Evolutionary conservation across 2,797 vertebrate genomes (phyloP).

Genomic region (Acanthurus tractus): DNA sequence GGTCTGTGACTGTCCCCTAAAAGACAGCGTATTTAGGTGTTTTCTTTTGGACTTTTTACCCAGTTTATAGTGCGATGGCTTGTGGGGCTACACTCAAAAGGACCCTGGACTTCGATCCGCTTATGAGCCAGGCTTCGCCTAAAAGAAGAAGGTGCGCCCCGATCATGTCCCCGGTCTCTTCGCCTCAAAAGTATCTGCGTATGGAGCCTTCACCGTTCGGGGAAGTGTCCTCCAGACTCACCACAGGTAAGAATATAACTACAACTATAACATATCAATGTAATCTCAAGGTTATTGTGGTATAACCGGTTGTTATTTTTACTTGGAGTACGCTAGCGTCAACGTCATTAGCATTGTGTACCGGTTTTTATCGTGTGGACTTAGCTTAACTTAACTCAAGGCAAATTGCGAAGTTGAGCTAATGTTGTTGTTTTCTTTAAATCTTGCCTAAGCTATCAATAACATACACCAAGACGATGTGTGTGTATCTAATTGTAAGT

Average conservation of each 20-base stretch:
- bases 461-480: accelerated
- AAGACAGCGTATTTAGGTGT: neutral
- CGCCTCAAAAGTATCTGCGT: slow-evolving; percentile 94
- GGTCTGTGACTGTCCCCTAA: neutral
- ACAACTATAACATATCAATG: accelerated
- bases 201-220: slow-evolving; percentile 95
- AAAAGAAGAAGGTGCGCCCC: slow-evolving; percentile 93
- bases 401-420: neutral
- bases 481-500: neutral
- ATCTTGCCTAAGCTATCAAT: no score
- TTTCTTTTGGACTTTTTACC: neutral
- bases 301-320: accelerated
- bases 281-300: accelerated
- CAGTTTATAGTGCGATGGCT: slow-evolving; percentile 84
- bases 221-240: slow-evolving; percentile 91
- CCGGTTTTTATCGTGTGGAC: neutral
- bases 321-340: neutral
- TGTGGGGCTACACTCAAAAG: slow-evolving; percentile 96
- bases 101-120: slow-evolving; percentile 94
- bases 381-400: neutral
- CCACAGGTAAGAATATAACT: slow-evolving; percentile 85
- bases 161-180: slow-evolving; percentile 89
- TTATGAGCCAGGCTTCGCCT: slow-evolving; percentile 91
- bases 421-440: neutral
- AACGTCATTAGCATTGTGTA: neutral